Evolutionary conservation across 2,888 invertebrate genomes (phyloP), one percentile per base, ranked within the genome.

Genomic region (Orthosia cruda): DNA sequence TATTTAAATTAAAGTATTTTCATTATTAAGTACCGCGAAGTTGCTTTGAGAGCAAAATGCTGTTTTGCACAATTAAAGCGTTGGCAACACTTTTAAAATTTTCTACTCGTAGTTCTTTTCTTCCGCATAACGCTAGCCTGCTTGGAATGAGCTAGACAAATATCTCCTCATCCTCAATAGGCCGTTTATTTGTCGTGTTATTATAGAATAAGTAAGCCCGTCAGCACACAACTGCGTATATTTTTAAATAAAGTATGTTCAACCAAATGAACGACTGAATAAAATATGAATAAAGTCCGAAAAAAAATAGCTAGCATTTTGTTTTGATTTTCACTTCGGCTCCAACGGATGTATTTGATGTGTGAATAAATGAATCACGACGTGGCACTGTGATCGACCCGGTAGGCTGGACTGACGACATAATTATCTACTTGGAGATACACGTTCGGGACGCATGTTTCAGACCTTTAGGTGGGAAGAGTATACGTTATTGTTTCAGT

Each of bases 391-490:
- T 45, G 72, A 62, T 61, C n/a, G 45, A 68, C 15, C n/a, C 16
- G 32, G 12, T 20, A 55, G 12, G 45, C n/a, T 23, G 45, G 47
- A 32, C 52, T 5, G 91, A 83, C 83, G 81, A 86, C 80, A 84
- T 89, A 88, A 86, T 86, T 89, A 78, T 82, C 71, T 81, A 83
- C 77, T 61, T 65, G 66, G 66, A 81, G 75, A 69, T 77, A 74
- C 72, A 72, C 49, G 70, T 75, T 69, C 55, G 61, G 61, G 72
- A 81, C 85, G 72, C 75, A 77, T 76, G 71, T 81, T 78, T 67
- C 71, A 70, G 54, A 87, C 69, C 75, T 78, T 71, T 55, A 74
- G 64, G 63, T 70, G 57, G 49, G 68, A 71, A 71, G 71, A 86
- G 70, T 77, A 71, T 45, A 75, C 49, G 54, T 54, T 76, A 76